phyloP scores from a whole-genome alignment of 2,113 vertebrate species.

The Callionymus lyra region DNA sequence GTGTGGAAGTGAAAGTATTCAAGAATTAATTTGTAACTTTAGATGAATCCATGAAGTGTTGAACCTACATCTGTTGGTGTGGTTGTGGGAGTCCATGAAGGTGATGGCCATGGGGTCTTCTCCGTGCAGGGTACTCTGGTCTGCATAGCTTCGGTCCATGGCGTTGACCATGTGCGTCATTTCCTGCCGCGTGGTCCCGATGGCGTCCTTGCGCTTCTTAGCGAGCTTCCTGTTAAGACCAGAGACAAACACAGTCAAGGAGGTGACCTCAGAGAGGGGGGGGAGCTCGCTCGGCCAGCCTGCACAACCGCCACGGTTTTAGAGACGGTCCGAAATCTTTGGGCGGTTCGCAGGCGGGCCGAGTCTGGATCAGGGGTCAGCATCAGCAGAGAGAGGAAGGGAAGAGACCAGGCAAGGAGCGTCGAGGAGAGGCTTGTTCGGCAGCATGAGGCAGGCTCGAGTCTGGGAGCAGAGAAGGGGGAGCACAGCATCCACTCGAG shows the following conservation, averaged over 20 bases:
- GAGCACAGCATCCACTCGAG: constrained; percentile 16
- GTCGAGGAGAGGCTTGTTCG: constrained; percentile 24
- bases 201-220: constrained; percentile 95
- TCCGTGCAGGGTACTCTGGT: constrained; percentile 92
- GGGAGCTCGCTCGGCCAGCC: constrained; percentile 24
- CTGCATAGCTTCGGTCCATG: constrained; percentile 93
- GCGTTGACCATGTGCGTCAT: constrained; percentile 99
- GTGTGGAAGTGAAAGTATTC: background rate
- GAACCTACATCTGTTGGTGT: constrained; percentile 95
- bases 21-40: background rate
- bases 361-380: constrained; percentile 23
- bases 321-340: background rate
- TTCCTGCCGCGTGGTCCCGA: constrained; percentile 90
- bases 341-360: constrained; percentile 35
- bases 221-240: constrained; percentile 83
- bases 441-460: constrained; percentile 28
- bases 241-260: constrained; percentile 18
- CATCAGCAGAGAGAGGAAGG: constrained; percentile 16
- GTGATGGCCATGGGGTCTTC: constrained; percentile 95
- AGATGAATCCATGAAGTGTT: background rate
- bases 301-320: constrained; percentile 22
- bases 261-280: constrained; percentile 3
- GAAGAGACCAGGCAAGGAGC: constrained; percentile 36
- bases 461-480: constrained; percentile 19
- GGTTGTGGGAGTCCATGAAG: constrained; percentile 96